Base-by-base conservation (phyloP, 2,888 invertebrate species). In the Cyaniris semiargus region DNA sequence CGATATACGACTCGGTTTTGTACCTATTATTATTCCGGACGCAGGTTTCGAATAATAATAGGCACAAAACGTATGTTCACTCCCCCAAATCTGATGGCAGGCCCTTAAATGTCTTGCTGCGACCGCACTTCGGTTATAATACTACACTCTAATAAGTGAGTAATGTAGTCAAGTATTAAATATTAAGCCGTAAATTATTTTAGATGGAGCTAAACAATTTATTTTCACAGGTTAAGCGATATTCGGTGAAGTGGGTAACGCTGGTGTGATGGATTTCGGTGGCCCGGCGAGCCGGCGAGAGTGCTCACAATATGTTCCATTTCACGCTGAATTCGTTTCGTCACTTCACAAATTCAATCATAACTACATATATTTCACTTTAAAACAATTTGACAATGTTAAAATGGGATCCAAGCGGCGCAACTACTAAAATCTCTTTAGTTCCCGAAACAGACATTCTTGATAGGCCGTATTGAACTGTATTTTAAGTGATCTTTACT, bases 181-280 rank as follows among this genome's bases (percentile, higher is more conserved):
- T 34, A 8, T 70, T 71, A 1, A 34, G n/a, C n/a, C 18, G 3
- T 70, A n/a, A 38, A n/a, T 34, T 8, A 70, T 15, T n/a, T 70
- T 3, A 34, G n/a, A 1, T 38, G 6, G 10, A 23, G 7, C 74
- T 53, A 1, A 74, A 48, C 23, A 53, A 53, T 48, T 48, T 23
- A 18, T 27, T 18, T 6, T 23, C 44, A 13, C 7, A 48, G 53
- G 53, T 53, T 13, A 74, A 48, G 74, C 18, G 27, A 21, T 72
- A 44, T 72, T 72, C 74, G 7, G 7, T 74, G 74, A 44, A 74
- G 74, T 74, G 48, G 48, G n/a, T 72, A 72, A 71, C 18, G 21
- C 23, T n/a, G 23, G 18, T 1, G 38, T 34, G 38, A 71, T 38
- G 34, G 70, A 38, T n/a, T 38, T 23, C n/a, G 34, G 23, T 38